Conservation (phyloP, 2,888 invertebrate genomes). For the Drosophila kokeensis region DNA sequence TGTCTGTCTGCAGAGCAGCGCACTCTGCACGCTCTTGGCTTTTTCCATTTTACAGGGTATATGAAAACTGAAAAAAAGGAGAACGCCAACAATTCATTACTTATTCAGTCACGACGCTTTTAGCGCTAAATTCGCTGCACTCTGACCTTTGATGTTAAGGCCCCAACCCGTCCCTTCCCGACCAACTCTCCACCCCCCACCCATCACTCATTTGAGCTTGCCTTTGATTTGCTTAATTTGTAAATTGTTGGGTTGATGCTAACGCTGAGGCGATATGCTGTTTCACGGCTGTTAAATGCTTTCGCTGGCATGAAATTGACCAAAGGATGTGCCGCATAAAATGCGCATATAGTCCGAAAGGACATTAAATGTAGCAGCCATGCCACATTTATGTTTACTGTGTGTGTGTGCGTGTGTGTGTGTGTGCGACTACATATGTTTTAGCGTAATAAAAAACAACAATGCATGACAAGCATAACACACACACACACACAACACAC, state of each 20-base stretch:
- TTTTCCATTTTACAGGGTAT: slow-evolving; percentile 30
- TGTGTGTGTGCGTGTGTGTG: slow-evolving; percentile 9
- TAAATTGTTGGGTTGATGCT: slow-evolving; percentile 60
- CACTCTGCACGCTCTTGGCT: neutral
- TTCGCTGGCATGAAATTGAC: slow-evolving; percentile 68
- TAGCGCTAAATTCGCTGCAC: slow-evolving; percentile 58
- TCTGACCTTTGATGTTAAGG: slow-evolving; percentile 17
- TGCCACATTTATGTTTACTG: slow-evolving; percentile 41
- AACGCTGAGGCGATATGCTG: slow-evolving; percentile 38
- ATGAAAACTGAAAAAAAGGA: slow-evolving; percentile 28
- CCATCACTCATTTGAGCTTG: slow-evolving; percentile 35
- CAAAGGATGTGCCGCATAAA: slow-evolving; percentile 62
- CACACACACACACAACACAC: neutral
- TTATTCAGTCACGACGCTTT: slow-evolving; percentile 74
- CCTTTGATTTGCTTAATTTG: slow-evolving; percentile 79
- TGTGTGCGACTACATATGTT: slow-evolving; percentile 65
- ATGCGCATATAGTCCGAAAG: slow-evolving; percentile 46
- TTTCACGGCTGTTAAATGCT: slow-evolving; percentile 77
- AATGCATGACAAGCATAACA: slow-evolving; percentile 57
- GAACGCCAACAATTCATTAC: slow-evolving; percentile 60
- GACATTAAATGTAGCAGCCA: slow-evolving; percentile 51
- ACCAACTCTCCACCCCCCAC: neutral
- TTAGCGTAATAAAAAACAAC: slow-evolving; percentile 70
- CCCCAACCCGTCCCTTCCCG: neutral
- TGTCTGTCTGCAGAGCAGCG: neutral